Evolutionary conservation across 2,797 vertebrate genomes (phyloP).

Genomic region (Diplodus sargus): DNA sequence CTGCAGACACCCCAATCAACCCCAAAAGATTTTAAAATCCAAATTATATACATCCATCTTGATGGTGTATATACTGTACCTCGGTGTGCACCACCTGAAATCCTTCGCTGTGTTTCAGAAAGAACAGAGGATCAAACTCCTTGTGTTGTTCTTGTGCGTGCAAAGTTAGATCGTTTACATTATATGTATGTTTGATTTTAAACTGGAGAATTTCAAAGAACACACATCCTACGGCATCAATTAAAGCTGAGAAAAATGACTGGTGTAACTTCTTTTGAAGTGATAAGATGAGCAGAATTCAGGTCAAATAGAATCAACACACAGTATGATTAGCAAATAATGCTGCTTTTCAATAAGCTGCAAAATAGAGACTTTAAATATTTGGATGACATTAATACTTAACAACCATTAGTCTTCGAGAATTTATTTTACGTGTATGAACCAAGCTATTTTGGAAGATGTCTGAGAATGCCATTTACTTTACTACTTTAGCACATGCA

Average conservation of each 20-base stretch:
- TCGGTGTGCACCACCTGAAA: constrained; percentile 48
- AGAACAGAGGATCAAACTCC: constrained; percentile 47
- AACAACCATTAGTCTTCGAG: neutral
- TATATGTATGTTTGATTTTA: constrained; percentile 15
- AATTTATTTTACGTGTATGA: no score
- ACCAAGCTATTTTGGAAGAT: constrained; percentile 21
- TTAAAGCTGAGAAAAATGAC: constrained; percentile 1
- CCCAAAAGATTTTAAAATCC: constrained; percentile 25
- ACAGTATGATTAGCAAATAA: constrained; percentile 1
- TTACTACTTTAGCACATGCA: constrained; percentile 79
- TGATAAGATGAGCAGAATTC: constrained; percentile 20
- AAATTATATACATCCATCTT: constrained; percentile 74
- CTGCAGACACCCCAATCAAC: constrained; percentile 40
- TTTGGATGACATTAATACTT: neutral
- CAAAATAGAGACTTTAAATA: neutral
- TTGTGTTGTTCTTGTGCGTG: neutral
- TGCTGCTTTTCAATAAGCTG: neutral
- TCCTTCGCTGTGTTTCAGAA: constrained; percentile 46
- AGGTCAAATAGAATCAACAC: constrained; percentile 5
- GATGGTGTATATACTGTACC: constrained; percentile 78
- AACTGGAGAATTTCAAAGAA: neutral
- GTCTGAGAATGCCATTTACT: constrained; percentile 39
- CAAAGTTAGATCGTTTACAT: neutral
- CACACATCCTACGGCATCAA: neutral
- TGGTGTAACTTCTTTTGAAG: constrained; percentile 1